A percentile compares a stretch with the other conserved stretches of the same genome.
Conservation (phyloP, 2,888 invertebrate species). For the Cerceris ruficornis region DNA sequence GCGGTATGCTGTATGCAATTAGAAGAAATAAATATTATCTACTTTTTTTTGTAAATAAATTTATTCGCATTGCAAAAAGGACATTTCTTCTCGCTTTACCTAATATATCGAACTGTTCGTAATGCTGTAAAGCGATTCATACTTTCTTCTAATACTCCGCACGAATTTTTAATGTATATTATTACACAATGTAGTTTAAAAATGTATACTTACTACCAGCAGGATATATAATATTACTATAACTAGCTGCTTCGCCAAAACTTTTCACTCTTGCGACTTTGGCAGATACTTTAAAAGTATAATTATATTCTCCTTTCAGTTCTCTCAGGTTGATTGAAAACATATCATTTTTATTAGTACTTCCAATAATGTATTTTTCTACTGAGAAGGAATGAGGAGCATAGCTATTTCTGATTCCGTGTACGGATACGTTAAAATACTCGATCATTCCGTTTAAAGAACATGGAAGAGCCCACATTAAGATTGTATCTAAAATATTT, state of each 20-base stretch:
- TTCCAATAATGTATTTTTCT: conserved; percentile 34
- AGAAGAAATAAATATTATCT: too few relatives aligned
- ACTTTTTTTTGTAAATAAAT: too few relatives aligned
- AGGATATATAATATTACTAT: conserved; percentile 64
- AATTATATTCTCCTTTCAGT: conserved; percentile 71
- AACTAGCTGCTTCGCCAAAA: conserved; percentile 54
- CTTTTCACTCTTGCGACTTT: conserved; percentile 59
- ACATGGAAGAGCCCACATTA: conserved; percentile 75
- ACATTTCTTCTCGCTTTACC: too few relatives aligned
- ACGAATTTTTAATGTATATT: neutral
- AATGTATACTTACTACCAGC: conserved; percentile 73
- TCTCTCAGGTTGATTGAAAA: conserved; percentile 62
- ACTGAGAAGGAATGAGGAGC: conserved; percentile 35
- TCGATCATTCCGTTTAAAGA: conserved; percentile 70
- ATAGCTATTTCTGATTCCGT: conserved; percentile 65
- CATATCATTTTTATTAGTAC: conserved; percentile 54
- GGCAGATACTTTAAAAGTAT: conserved; percentile 68
- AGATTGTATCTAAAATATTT: conserved; percentile 66
- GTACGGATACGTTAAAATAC: conserved; percentile 64
- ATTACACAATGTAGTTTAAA: neutral
- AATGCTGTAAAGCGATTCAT: too few relatives aligned
- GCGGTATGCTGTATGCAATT: too few relatives aligned
- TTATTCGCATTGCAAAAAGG: too few relatives aligned
- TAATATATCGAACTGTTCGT: too few relatives aligned
- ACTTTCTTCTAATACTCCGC: too few relatives aligned